Base-by-base conservation (phyloP, 2,888 invertebrate species). In the Omphaloscelis lunosa region DNA sequence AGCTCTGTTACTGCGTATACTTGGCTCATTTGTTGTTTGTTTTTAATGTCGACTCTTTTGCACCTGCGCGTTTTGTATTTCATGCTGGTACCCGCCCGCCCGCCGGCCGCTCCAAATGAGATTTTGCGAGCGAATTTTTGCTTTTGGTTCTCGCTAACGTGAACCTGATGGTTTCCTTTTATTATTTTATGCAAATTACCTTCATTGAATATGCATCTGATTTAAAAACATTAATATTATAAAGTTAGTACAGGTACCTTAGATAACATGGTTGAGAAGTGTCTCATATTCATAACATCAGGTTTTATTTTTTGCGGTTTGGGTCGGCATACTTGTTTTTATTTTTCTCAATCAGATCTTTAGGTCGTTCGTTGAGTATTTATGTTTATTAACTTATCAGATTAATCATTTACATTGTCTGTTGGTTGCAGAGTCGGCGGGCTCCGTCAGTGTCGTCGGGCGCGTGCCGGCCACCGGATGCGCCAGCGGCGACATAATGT, bases 401-500 rank as follows among this genome's bases (percentile, higher is more conserved):
- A 39, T 65, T 72, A 62, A 51, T 82, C 29, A 82, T 74, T 53
- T 61, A 74, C 45, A 51, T 78, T 75, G 72, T 72, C 2, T 89
- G 88, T 94, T 94, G 79, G 89, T 95, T 95, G 85, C 95, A 96
- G 96, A 95, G 91, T 91, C 93, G 89, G 91, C 92, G 86, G 92
- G 90, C 87, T 91, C 88, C 90, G 92, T 90, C 91, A 93, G 93
- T 92, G 93, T 94, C 92, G 95, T 94, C 92, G 93, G 93, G 94
- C 96, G 96, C 94, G 95, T 95, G 95, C 96, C 95, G 93, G 96
- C 97, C 89, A 97, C 97, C 95, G 96, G 96, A 95, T 96, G 96
- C 93, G 94, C 95, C 91, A 96, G 95, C 93, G 97, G 97, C 93
- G 97, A 97, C 95, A 97, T 97, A 93, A 98, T 98, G 97, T 98